These are phyloP conservation scores for Stichopus horrens DNA, from an alignment of 53 echinoderm and acorn worm species.

Conservation along the genomic window DNA sequence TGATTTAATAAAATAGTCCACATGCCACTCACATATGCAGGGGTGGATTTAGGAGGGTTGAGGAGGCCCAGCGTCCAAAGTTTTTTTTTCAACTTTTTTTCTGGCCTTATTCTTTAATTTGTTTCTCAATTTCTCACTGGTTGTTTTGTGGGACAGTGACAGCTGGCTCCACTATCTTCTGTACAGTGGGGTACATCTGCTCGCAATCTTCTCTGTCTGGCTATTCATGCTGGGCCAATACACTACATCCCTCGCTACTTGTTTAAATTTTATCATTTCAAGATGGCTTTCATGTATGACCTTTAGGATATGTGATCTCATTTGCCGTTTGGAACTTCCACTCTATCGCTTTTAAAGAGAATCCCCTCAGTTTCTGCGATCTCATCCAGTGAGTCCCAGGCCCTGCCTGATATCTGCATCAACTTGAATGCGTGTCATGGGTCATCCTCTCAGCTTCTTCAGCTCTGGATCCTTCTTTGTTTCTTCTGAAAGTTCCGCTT, in stretches of 20 bases:
- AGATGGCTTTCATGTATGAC: conserved; percentile 25
- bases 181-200: neutral
- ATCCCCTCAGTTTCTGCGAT: neutral
- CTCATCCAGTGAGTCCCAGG: conserved; percentile 36
- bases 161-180: too few species aligned
- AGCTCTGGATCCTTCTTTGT: conserved; percentile 26
- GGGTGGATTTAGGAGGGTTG: too few species aligned
- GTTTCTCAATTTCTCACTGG: too few species aligned
- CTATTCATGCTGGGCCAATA: conserved; percentile 39
- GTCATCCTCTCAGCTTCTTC: conserved; percentile 4
- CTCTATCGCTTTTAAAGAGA: too few species aligned
- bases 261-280: conserved; percentile 32
- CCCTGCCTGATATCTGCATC: conserved; percentile 7
- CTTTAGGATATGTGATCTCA: neutral
- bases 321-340: too few species aligned
- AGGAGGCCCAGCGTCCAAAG: too few species aligned
- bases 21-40: too few species aligned
- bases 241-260: conserved; percentile 32
- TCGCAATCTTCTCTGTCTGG: conserved; percentile 1
- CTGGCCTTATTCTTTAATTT: too few species aligned
- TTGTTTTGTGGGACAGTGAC: too few species aligned
- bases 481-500: conserved; percentile 20
- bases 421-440: neutral
- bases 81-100: too few species aligned
- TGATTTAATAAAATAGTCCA: too few species aligned